Conservation (phyloP, 2,888 invertebrate species). For the Drosophila melanocephala region DNA sequence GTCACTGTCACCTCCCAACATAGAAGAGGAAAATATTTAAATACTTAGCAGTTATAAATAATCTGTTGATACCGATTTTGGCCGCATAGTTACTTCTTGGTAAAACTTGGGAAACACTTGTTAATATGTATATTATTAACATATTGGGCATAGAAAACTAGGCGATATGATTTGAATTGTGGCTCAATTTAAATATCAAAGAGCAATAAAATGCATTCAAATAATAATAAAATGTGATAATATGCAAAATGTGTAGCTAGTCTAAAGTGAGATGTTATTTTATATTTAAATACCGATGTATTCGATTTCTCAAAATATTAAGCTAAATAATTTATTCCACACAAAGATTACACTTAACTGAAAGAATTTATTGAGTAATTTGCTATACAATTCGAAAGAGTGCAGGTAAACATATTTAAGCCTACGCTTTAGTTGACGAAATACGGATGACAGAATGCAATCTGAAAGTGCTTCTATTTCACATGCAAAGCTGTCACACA, state of each 20-base stretch:
- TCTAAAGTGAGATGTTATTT: background rate
- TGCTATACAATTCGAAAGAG: background rate
- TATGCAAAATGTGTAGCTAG: background rate
- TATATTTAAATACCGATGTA: background rate
- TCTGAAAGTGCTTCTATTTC: constrained; percentile 30
- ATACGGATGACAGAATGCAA: constrained; percentile 28
- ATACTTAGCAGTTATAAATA: constrained; percentile 1
- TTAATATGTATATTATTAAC: background rate
- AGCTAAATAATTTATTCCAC: background rate
- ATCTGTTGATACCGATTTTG: background rate
- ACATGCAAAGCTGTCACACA: constrained; percentile 35
- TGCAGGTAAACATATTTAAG: constrained; percentile 4
- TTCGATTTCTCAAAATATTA: background rate
- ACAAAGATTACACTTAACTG: background rate
- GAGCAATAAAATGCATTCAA: background rate
- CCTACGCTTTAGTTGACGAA: background rate
- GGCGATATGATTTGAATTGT: background rate
- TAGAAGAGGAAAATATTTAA: constrained; percentile 29
- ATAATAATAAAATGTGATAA: background rate
- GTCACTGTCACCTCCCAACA: constrained; percentile 7
- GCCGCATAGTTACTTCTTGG: background rate
- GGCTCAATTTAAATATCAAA: background rate
- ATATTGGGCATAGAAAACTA: background rate
- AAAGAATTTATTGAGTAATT: background rate
- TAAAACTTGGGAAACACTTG: background rate